Base-by-base conservation (phyloP, 2,888 invertebrate genomes). In the Mechanitis messenoides region DNA sequence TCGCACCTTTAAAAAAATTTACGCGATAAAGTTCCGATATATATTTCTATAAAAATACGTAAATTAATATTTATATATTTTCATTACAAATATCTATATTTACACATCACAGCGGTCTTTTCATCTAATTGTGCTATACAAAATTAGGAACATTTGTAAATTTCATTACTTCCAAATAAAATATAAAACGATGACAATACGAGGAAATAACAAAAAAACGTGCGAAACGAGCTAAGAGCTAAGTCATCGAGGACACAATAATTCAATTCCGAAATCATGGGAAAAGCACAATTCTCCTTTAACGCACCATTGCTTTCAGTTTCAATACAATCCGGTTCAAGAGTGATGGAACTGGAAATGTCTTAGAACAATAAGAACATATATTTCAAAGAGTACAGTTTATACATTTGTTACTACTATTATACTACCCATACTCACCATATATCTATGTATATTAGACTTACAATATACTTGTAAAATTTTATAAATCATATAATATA, bases 231-330 rank as follows among this genome's bases (percentile, higher is more conserved):
- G 71, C 65, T 61, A 71, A 69, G 69, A 72, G 68, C 68, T 61
- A 70, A 73, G 72, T 70, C 72, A 75, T 76, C 75, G 74, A 73
- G 74, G 74, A 75, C 76, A 76, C 72, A 75, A 78, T 78, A 77
- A 76, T 77, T 77, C 78, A 76, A 76, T 78, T 75, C 76, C 73
- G 71, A 77, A 78, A 78, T 76, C 75, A 76, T 73, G 75, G 74
- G 69, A 73, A 76, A 74, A 69, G 69, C 71, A 72, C 72, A 73
- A 74, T 78, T 75, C 76, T 74, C 72, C 71, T 71, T 74, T 70
- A 75, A 75, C 75, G 72, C 74, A 54, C 65, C 67, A 65, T 65
- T 64, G 72, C 73, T 68, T 72, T 72, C 73, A 72, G 70, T 72
- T 56, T 50, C 45, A 4, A 45, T 58, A 28, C 54, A 58, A 60